phyloP scores from a whole-genome alignment of 1,140 invertebrate genomes.

The Hesperophylax magnus region DNA sequence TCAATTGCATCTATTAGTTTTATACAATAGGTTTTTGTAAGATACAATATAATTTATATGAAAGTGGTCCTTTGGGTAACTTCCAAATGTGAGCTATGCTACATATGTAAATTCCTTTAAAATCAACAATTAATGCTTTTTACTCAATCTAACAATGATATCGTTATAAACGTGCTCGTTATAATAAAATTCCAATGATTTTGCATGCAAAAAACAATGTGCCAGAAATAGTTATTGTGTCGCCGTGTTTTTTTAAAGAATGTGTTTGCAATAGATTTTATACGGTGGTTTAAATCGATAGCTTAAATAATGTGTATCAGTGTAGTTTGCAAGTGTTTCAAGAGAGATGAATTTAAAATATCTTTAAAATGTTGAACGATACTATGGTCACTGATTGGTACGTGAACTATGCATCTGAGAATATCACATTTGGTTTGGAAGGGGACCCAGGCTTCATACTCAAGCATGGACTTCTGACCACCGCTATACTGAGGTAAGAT shows the following conservation, averaged over 20 bases:
- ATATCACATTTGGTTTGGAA: conserved; percentile 46
- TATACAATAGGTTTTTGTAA: no score
- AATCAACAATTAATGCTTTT: no score
- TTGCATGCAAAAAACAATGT: not conserved
- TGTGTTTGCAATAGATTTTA: not conserved
- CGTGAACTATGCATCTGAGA: conserved; percentile 19
- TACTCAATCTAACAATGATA: not conserved
- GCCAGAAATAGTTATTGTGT: not conserved
- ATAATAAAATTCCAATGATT: not conserved
- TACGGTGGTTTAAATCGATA: not conserved
- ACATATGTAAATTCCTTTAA: no score
- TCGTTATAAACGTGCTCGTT: not conserved
- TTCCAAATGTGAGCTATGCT: no score
- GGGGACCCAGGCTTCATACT: conserved; percentile 54
- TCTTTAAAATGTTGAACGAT: conserved; percentile 39
- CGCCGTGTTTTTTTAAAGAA: not conserved
- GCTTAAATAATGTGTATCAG: not conserved
- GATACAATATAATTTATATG: no score
- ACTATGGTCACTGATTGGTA: conserved; percentile 31
- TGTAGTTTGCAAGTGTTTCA: not conserved
- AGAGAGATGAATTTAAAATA: not conserved
- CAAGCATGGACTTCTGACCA: conserved; percentile 52
- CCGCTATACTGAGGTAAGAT: conserved; percentile 51
- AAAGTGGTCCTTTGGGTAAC: no score
- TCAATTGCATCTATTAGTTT: no score